These are phyloP conservation scores for Brachyptera risi DNA, from an alignment of 2,888 invertebrate species.

Conservation along the genomic window DNA sequence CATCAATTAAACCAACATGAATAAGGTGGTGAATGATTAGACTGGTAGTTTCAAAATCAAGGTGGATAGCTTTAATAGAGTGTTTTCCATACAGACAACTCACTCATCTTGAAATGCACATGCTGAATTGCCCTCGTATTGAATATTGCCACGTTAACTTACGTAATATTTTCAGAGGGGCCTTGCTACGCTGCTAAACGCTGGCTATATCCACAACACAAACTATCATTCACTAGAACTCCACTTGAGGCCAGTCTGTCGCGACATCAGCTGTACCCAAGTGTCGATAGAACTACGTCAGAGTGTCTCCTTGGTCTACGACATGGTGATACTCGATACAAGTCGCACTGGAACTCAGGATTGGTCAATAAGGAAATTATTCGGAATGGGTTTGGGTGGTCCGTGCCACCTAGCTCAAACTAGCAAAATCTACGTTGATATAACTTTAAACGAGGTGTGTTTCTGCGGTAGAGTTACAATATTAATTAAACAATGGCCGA, in stretches of 20 bases:
- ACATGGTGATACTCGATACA: constrained; percentile 59
- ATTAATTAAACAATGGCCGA: too few relatives aligned
- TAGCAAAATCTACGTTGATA: constrained; percentile 79
- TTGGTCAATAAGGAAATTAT: constrained; percentile 83
- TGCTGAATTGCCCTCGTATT: too few relatives aligned
- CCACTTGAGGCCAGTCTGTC: constrained; percentile 76
- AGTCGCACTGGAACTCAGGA: constrained; percentile 53
- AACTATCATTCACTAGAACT: constrained; percentile 89
- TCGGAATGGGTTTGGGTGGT: constrained; percentile 78
- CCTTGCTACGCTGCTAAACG: constrained; percentile 81
- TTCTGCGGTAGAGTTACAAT: too few relatives aligned
- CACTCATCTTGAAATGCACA: too few relatives aligned
- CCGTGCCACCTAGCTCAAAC: constrained; percentile 75
- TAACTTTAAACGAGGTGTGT: constrained; percentile 46
- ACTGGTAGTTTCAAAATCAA: too few relatives aligned
- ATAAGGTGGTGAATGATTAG: too few relatives aligned
- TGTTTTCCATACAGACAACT: too few relatives aligned
- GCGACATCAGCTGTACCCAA: constrained; percentile 53
- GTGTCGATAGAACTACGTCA: constrained; percentile 76
- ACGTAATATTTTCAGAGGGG: constrained; percentile 57
- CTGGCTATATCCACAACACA: constrained; percentile 86
- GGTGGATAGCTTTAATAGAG: too few relatives aligned
- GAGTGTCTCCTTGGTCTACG: constrained; percentile 84
- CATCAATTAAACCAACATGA: too few relatives aligned
- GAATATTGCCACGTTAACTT: too few relatives aligned